Conservation (phyloP, 2,113 vertebrate genomes). For the Oceanodroma tethys region DNA sequence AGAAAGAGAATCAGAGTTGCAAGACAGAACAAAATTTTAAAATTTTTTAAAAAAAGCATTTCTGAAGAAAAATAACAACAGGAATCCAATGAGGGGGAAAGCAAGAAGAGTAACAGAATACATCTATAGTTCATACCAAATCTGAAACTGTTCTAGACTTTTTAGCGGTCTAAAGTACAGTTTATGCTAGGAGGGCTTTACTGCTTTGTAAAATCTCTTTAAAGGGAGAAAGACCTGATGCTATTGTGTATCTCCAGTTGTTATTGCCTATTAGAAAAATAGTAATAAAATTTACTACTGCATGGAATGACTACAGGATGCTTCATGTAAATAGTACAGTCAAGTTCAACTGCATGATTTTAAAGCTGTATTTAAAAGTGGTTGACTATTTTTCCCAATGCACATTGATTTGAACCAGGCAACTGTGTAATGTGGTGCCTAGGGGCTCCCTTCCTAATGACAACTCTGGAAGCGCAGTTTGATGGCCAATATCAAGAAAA, state of each 20-base stretch:
- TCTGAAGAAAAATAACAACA: background rate
- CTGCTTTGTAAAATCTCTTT: background rate
- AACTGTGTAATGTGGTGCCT: conserved; percentile 4
- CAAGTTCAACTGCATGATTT: background rate
- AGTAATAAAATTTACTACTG: background rate
- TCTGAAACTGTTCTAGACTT: background rate
- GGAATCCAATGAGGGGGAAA: background rate
- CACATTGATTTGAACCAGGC: background rate
- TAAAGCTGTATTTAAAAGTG: background rate
- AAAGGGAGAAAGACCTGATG: background rate
- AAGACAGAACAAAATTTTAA: background rate
- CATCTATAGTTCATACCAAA: background rate
- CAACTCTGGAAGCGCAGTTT: background rate
- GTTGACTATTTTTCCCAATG: background rate
- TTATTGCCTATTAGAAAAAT: background rate
- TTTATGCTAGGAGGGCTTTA: background rate
- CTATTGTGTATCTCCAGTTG: background rate
- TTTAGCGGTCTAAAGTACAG: background rate
- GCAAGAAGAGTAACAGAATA: background rate
- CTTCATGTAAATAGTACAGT: background rate
- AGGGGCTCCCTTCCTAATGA: background rate
- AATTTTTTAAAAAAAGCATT: background rate
- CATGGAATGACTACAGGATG: background rate
- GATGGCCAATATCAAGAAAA: background rate
- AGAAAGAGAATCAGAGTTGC: background rate